These are phyloP conservation scores for Mythimna loreyi DNA, from an alignment of 2,888 invertebrate species.

Conservation along the genomic window DNA sequence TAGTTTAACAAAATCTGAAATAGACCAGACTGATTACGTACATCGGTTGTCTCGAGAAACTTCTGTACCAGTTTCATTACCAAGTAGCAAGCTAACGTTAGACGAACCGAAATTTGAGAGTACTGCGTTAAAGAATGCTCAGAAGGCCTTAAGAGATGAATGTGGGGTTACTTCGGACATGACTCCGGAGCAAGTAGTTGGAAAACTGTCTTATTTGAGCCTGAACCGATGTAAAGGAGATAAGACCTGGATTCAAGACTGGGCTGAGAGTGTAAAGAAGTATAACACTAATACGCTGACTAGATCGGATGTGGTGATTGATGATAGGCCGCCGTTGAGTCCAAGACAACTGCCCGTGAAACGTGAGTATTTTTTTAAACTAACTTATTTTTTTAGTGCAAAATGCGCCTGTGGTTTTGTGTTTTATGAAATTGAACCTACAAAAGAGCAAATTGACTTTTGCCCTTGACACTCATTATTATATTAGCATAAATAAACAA, in stretches of 20 bases:
- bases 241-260: slow-evolving; percentile 92
- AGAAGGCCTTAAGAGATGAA: slow-evolving; percentile 80
- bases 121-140: slow-evolving; percentile 82
- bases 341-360: slow-evolving; percentile 81
- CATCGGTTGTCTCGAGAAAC: slow-evolving; percentile 85
- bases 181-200: slow-evolving; percentile 82
- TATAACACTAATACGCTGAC: slow-evolving; percentile 84
- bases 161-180: slow-evolving; percentile 73
- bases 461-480: no score
- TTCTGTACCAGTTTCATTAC: slow-evolving; percentile 85
- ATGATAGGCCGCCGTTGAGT: slow-evolving; percentile 83
- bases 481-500: no score
- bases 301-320: slow-evolving; percentile 72
- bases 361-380: slow-evolving; percentile 78
- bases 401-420: background rate
- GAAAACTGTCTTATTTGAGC: slow-evolving; percentile 86
- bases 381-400: slow-evolving; percentile 15
- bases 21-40: slow-evolving; percentile 92
- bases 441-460: background rate
- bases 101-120: slow-evolving; percentile 84
- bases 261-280: slow-evolving; percentile 92
- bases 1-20: slow-evolving; percentile 93
- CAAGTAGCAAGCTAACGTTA: slow-evolving; percentile 76
- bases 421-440: background rate
- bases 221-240: slow-evolving; percentile 88